A percentile compares a stretch with the other conserved stretches of the same genome.
These are phyloP conservation scores for Hoplias malabaricus DNA, from an alignment of 2,113 vertebrate genomes.

Conservation along the genomic window DNA sequence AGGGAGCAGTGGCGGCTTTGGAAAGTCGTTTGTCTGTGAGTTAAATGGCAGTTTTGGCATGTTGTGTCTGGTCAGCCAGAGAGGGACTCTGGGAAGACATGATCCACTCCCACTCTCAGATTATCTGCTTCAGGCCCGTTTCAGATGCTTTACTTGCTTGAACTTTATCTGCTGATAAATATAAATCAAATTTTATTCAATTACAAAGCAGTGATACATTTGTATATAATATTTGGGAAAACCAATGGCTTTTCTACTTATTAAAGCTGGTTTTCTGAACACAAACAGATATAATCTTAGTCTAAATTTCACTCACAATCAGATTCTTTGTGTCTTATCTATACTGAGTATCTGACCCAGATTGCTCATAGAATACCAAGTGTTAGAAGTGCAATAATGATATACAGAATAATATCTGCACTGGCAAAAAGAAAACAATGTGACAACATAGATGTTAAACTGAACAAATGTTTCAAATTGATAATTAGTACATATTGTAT, in stretches of 20 bases:
- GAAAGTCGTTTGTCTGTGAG: constrained; percentile 79
- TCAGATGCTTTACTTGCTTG: constrained; percentile 12
- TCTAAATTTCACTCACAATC: neutral
- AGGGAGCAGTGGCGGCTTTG: constrained; percentile 65
- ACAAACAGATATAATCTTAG: neutral
- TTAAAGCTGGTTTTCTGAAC: neutral
- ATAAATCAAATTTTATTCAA: constrained; percentile 5
- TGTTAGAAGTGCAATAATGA: no score
- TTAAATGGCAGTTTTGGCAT: constrained; percentile 75
- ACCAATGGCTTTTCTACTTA: neutral
- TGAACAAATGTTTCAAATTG: no score
- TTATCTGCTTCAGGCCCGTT: constrained; percentile 37
- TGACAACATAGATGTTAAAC: no score
- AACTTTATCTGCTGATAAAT: constrained; percentile 8
- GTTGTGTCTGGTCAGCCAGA: constrained; percentile 60
- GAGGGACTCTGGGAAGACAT: constrained; percentile 29
- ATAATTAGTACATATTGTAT: no score
- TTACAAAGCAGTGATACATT: constrained; percentile 10
- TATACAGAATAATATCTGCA: no score
- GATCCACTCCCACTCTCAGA: constrained; percentile 7
- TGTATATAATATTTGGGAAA: neutral
- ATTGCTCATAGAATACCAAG: no score
- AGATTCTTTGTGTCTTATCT: neutral
- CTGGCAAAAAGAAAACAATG: no score
- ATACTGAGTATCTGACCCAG: no score